phyloP scores from a whole-genome alignment of 2,888 invertebrate genomes.

The Andrena minutula region DNA sequence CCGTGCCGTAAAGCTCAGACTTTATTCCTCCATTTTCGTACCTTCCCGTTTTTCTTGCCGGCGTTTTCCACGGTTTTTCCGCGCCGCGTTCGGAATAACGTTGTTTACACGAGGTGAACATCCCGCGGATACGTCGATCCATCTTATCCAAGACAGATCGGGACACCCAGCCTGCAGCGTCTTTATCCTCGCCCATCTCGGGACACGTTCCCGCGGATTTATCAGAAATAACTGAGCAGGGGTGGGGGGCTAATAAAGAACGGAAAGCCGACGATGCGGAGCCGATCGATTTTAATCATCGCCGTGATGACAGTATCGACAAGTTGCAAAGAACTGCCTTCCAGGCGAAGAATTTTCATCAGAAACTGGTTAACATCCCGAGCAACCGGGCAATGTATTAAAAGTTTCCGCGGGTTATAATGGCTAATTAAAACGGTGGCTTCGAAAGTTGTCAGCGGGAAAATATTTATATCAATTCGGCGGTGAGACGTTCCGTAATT shows the following conservation, averaged over 20 bases:
- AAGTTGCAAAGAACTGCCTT: neutral
- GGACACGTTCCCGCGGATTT: neutral
- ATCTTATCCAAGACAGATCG: slow-evolving; percentile 47
- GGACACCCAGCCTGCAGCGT: slow-evolving; percentile 28
- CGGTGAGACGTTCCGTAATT: slow-evolving; percentile 20
- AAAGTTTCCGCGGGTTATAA: neutral
- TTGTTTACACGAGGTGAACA: slow-evolving; percentile 48
- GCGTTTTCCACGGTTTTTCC: slow-evolving; percentile 4
- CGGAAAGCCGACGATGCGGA: too few relatives aligned
- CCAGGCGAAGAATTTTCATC: neutral
- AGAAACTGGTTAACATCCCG: neutral
- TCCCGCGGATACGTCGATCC: slow-evolving; percentile 41
- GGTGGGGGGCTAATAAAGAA: neutral
- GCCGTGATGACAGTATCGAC: neutral
- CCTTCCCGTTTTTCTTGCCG: slow-evolving; percentile 11
- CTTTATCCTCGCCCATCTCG: slow-evolving; percentile 1
- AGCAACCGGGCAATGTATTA: neutral
- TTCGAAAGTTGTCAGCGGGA: neutral
- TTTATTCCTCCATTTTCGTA: slow-evolving; percentile 59
- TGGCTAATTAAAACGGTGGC: slow-evolving; percentile 3
- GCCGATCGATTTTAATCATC: slow-evolving; percentile 9
- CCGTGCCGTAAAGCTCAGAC: slow-evolving; percentile 62
- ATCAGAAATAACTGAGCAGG: neutral
- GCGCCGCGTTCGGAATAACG: slow-evolving; percentile 17
- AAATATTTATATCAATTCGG: slow-evolving; percentile 21